Conservation (phyloP, 2,797 vertebrate genomes). For the Melanogrammus aeglefinus region DNA sequence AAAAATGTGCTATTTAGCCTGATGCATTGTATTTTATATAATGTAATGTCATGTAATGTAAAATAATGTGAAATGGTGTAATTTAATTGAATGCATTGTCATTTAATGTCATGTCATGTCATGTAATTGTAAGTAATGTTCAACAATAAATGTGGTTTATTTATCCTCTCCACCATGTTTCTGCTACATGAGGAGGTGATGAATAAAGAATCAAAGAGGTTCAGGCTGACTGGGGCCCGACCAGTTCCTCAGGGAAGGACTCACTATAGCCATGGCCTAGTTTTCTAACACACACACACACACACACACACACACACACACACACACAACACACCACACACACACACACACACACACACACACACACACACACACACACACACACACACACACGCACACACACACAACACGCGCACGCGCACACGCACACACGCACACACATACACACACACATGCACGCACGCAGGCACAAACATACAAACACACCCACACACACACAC, state of each 20-base stretch:
- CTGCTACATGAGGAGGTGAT: slow-evolving; percentile 47
- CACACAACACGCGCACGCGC: background rate
- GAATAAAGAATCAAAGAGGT: slow-evolving; percentile 54
- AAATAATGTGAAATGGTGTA: background rate
- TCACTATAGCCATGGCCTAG: slow-evolving; percentile 34
- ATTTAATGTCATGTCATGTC: background rate
- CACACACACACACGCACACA: background rate
- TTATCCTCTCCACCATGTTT: slow-evolving; percentile 11
- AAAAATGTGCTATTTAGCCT: background rate
- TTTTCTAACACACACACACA: slow-evolving; percentile 31
- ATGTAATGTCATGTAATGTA: background rate
- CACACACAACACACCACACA: slow-evolving; percentile 11
- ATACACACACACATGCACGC: background rate
- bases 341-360: background rate
- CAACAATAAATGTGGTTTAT: background rate
- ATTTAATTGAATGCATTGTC: background rate
- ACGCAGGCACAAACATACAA: background rate
- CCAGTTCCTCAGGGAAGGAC: slow-evolving; percentile 28
- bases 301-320: slow-evolving; percentile 9
- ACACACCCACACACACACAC: background rate
- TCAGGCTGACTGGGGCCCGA: slow-evolving; percentile 18
- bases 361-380: background rate
- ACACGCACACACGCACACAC: background rate
- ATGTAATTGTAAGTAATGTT: background rate
- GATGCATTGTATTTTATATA: background rate